Base-by-base conservation (phyloP, 1,140 invertebrate genomes). In the Drosophila sp. region DNA sequence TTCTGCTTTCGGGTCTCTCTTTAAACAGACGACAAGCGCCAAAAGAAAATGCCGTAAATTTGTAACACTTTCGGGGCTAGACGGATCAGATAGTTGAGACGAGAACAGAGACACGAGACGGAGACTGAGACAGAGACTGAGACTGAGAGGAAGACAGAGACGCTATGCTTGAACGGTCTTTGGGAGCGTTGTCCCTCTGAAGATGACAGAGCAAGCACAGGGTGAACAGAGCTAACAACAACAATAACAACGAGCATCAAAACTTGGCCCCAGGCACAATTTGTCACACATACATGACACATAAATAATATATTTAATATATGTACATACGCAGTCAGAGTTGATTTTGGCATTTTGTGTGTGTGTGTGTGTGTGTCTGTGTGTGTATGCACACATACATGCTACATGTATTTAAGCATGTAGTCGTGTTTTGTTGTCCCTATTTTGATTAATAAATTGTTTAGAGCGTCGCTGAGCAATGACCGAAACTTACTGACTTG, bases 391-490 rank as follows among this genome's bases (percentile, higher is more conserved):
- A 36, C 32, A 54, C 2, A 53, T 27, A 53, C 6, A 36, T 6
- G 7, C 13, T 11, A 65, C 8, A 29, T 36, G 4, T 13, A 8
- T 41, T n/a, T 38, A 16, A 53, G n/a, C 21, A 21, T 67, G 25
- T 73, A 11, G 21, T 21, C 59, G 13, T 41, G 7, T 45, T 21
- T 65, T 71, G 29, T 65, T 69, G 58, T 13, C 29, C 43, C 77
- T 78, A 71, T 86, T 50, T 86, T 86, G 82, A 86, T 86, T 86
- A 86, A 86, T 82, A 87, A 89, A 87, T 87, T 87, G 78, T 89
- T 87, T 79, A 82, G 82, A 87, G 65, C 67, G 50, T 38, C 54
- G 70, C 70, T 73, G 70, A 73, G 71, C 64, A 69, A 62, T 72
- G 62, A 72, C 69, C 69, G 45, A 84, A 72, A 84, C 77, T 84